Conservation (phyloP, 2,113 vertebrate species). For the Thymallus thymallus region DNA sequence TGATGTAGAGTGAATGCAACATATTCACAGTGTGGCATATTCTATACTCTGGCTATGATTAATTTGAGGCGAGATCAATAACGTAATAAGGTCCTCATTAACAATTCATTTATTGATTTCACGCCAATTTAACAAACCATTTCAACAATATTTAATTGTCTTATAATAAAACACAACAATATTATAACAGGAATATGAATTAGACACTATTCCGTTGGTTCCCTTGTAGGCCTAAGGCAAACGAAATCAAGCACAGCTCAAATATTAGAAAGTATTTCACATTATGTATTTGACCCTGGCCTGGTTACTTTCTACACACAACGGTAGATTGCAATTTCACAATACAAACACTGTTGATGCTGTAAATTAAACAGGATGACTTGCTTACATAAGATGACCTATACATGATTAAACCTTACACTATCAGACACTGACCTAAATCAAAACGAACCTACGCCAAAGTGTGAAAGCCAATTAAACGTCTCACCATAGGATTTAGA, state of each 20-base stretch:
- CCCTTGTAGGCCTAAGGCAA: too few relatives aligned
- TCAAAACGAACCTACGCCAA: conserved; percentile 44
- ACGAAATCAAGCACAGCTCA: too few relatives aligned
- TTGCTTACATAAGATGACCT: conserved; percentile 22
- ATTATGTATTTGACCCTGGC: too few relatives aligned
- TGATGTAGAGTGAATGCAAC: conserved; percentile 21
- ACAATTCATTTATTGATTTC: conserved; percentile 52
- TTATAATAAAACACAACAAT: neutral
- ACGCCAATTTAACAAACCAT: neutral
- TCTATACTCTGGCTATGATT: conserved; percentile 27
- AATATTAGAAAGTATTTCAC: too few relatives aligned
- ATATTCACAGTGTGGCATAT: conserved; percentile 19
- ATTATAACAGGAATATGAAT: neutral
- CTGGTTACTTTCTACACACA: neutral
- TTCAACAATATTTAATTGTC: too few relatives aligned
- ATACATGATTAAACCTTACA: conserved; percentile 2
- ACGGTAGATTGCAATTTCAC: neutral
- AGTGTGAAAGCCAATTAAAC: conserved; percentile 46
- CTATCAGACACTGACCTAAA: conserved; percentile 6
- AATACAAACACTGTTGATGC: neutral
- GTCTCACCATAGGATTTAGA: conserved; percentile 27
- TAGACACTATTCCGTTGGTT: neutral
- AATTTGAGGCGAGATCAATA: conserved; percentile 46
- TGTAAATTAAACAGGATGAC: neutral
- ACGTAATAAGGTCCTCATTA: conserved; percentile 55